These are phyloP conservation scores for Pherbina coryleti DNA, from an alignment of 2,888 invertebrate genomes.

Conservation along the genomic window DNA sequence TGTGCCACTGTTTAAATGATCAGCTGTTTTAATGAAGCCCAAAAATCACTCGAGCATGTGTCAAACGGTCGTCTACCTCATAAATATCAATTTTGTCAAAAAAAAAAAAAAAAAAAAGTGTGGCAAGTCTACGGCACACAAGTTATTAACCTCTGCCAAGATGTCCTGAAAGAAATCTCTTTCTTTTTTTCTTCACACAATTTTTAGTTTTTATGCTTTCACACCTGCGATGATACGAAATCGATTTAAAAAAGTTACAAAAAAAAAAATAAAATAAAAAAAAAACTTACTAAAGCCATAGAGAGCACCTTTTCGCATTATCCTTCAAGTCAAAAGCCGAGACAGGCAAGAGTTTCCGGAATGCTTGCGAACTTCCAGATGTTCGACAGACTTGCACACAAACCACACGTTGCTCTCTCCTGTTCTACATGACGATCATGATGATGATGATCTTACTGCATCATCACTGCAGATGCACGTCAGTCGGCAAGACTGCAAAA, in stretches of 20 bases:
- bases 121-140: not conserved
- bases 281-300: too few species aligned
- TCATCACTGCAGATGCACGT: slow-evolving; percentile 1
- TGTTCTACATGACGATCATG: not conserved
- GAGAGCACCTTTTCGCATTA: not conserved
- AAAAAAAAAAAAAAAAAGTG: not conserved
- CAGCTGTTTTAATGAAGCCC: not conserved
- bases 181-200: not conserved
- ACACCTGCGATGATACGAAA: slow-evolving; percentile 14
- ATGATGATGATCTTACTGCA: not conserved
- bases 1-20: not conserved
- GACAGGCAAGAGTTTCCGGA: slow-evolving; percentile 10
- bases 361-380: slow-evolving; percentile 7
- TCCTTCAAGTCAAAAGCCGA: not conserved
- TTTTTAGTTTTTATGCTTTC: slow-evolving; percentile 18
- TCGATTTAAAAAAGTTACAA: not conserved
- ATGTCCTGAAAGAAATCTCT: not conserved
- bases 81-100: not conserved
- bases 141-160: slow-evolving; percentile 23
- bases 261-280: not conserved
- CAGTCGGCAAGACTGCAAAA: not conserved
- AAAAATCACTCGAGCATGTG: not conserved
- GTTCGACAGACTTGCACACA: not conserved
- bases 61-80: slow-evolving; percentile 7
- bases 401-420: not conserved